Evolutionary conservation across 2,797 vertebrate genomes (phyloP).

Genomic region (Astyanax mexicanus): DNA sequence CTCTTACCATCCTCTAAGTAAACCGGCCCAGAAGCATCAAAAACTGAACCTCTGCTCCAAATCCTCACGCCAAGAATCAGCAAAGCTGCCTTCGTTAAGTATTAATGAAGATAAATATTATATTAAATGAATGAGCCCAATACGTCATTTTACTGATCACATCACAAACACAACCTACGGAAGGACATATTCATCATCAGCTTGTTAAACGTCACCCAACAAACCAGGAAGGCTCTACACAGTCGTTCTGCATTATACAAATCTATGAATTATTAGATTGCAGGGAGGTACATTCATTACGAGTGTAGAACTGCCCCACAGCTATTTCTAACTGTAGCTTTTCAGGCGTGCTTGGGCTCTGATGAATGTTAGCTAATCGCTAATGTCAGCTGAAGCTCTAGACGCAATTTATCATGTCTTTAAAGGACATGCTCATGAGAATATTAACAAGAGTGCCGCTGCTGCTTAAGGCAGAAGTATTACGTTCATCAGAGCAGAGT

Average conservation of each 20-base stretch:
- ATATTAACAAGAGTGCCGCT: constrained; percentile 61
- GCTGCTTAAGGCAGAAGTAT: constrained; percentile 55
- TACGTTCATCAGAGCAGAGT: constrained; percentile 59
- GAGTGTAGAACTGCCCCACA: constrained; percentile 59
- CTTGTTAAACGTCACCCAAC: constrained; percentile 47
- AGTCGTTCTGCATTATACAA: constrained; percentile 56
- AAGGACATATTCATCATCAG: constrained; percentile 54
- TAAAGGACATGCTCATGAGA: constrained; percentile 61
- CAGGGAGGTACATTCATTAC: constrained; percentile 57
- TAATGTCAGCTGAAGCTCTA: constrained; percentile 63
- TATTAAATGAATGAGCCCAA: constrained; percentile 45
- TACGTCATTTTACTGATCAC: constrained; percentile 31
- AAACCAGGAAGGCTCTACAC: constrained; percentile 52
- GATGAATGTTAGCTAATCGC: constrained; percentile 66
- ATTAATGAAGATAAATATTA: too few relatives aligned
- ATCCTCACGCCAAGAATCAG: neutral
- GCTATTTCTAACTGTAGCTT: constrained; percentile 50
- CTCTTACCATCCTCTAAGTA: constrained; percentile 21
- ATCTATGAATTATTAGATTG: constrained; percentile 63
- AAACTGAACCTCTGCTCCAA: constrained; percentile 18
- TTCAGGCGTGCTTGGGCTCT: constrained; percentile 55
- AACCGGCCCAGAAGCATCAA: neutral
- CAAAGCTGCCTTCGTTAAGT: constrained; percentile 42
- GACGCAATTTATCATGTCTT: constrained; percentile 63
- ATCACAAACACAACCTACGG: constrained; percentile 28